Percentiles rank a stretch among this genome's conserved stretches.
Conservation (phyloP, 2,888 invertebrate species). For the Plusia festucae region DNA sequence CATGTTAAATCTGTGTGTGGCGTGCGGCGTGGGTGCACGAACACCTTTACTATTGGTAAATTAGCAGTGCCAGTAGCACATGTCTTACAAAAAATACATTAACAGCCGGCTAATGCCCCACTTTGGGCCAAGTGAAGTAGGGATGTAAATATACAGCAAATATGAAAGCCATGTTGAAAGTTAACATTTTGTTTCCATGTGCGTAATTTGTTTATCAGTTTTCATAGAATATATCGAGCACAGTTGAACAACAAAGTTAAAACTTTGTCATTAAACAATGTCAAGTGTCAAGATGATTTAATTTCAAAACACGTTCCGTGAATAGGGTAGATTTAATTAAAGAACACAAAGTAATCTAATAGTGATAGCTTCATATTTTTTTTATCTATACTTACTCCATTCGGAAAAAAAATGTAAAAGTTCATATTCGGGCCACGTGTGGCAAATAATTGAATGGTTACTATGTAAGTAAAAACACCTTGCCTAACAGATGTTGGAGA, state of each 20-base stretch:
- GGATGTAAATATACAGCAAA: neutral
- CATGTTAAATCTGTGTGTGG: conserved; percentile 60
- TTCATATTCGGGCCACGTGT: conserved; percentile 67
- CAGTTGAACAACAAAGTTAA: neutral
- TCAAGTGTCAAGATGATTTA: neutral
- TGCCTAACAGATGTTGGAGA: conserved; percentile 85
- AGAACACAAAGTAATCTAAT: neutral
- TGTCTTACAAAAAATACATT: conserved; percentile 85
- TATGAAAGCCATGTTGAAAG: neutral
- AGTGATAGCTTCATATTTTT: neutral
- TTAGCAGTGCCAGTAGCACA: conserved; percentile 84
- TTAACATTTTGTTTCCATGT: neutral
- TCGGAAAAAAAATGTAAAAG: conserved; percentile 8
- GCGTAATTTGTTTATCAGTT: neutral
- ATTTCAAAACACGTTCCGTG: neutral
- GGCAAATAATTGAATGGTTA: conserved; percentile 70
- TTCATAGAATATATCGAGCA: neutral
- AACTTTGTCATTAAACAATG: neutral
- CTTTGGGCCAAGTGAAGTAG: conserved; percentile 52
- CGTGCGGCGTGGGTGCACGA: conserved; percentile 21
- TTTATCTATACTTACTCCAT: neutral
- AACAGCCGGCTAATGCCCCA: conserved; percentile 83
- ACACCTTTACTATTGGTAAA: conserved; percentile 74
- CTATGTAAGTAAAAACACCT: conserved; percentile 77
- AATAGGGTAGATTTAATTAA: neutral